Base-by-base conservation (phyloP, 1,140 invertebrate species). In the Caenorhabditis tropicalis region DNA sequence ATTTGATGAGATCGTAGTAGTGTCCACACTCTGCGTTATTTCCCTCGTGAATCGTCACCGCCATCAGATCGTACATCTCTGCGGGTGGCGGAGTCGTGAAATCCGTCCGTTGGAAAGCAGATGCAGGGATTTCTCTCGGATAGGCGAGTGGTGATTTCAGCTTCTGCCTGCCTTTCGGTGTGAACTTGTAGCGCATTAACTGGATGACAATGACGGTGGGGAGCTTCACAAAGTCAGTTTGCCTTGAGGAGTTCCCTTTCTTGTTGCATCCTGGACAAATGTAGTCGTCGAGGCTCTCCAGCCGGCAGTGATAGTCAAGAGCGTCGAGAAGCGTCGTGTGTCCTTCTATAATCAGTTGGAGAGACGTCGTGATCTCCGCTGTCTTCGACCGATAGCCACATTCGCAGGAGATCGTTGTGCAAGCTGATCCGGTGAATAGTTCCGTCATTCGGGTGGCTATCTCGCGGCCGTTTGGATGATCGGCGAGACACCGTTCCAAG, bases 1-100 rank as follows among this genome's bases (percentile, higher is more conserved):
- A 85, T 36, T 88, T 87, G 33, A 90, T 90, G 1, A 90, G 24
- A 82, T 90, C 89, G 81, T 89, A 91, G 58, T 90, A 90, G 74
- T 90, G 89, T 0, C 89, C 89, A 33, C 88, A 90, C 46, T 90
- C 56, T 0, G 88, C 84, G 46, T 88, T 88, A n/a, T 49, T 60
- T 9, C 89, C 84, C 79, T 90, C 90, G 56, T 90, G 89, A 27
- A 90, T 89, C 88, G 91, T 91, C 5, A 90, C 89, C n/a, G 90
- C 89, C 36, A 82, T 87, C 33, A 90, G 81, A 27, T 90, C 90
- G 74, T 91, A 90, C 21, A 83, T 79, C 12, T 51, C 48, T 6
- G 51, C 48, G 1, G 51, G 79, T 16, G 48, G 79, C 9, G 79
- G 19, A 51, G 16, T 53, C 1, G 19, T 12, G 0, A 15, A 12